These are phyloP conservation scores for Pimephales promelas DNA, from an alignment of 2,113 vertebrate genomes.

Conservation along the genomic window DNA sequence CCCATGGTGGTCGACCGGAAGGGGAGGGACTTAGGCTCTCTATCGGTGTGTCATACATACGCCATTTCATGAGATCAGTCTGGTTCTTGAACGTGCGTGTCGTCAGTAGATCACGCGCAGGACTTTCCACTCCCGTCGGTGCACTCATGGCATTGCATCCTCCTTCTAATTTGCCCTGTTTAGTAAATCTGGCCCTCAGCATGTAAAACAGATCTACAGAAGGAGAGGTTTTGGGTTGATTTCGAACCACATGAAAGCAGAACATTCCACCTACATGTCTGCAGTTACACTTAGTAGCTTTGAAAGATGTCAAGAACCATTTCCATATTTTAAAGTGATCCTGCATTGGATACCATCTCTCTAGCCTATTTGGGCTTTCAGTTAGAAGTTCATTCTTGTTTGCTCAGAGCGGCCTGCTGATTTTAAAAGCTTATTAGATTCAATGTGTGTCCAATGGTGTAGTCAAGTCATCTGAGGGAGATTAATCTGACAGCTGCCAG, in stretches of 20 bases:
- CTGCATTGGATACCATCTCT: constrained; percentile 27
- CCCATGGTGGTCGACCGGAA: too few relatives aligned
- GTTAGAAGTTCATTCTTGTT: constrained; percentile 13
- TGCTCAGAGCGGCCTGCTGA: neutral
- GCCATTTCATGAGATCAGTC: too few relatives aligned
- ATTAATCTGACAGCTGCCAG: constrained; percentile 47
- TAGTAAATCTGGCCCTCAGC: too few relatives aligned
- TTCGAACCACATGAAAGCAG: neutral
- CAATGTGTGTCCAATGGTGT: constrained; percentile 6
- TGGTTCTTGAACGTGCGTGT: too few relatives aligned
- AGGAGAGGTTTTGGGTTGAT: neutral
- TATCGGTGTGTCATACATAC: too few relatives aligned
- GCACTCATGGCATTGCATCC: too few relatives aligned
- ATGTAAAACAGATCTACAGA: neutral
- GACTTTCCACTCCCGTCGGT: too few relatives aligned
- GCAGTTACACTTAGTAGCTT: constrained; percentile 4
- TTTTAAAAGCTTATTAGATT: constrained; percentile 13
- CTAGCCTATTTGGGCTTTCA: constrained; percentile 1
- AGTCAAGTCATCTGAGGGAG: constrained; percentile 34
- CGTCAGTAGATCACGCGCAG: too few relatives aligned
- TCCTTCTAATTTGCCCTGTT: too few relatives aligned
- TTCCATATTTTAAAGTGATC: constrained; percentile 31
- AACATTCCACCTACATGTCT: neutral
- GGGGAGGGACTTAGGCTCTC: too few relatives aligned
- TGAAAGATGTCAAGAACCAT: constrained; percentile 21